Evolutionary conservation across 2,797 vertebrate genomes (phyloP).

Genomic region (Alfaro cultratus): DNA sequence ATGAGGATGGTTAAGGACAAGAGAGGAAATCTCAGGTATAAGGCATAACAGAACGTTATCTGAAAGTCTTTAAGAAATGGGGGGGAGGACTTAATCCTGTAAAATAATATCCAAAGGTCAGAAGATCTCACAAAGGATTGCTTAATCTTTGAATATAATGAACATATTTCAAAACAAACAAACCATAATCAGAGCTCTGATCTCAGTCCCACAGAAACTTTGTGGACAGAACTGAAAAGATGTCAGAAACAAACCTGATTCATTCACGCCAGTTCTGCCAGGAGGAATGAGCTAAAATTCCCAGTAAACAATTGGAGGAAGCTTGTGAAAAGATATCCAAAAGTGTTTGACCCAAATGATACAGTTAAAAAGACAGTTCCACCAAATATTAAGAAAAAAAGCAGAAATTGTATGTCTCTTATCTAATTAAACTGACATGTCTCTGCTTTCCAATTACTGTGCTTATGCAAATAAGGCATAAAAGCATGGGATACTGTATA

Average conservation of each 20-base stretch:
- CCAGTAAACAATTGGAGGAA: background rate
- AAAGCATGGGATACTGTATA: background rate
- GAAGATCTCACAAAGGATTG: background rate
- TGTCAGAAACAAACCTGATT: background rate
- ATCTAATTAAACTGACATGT: background rate
- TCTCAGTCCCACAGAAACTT: background rate
- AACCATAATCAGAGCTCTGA: background rate
- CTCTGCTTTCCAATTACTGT: background rate
- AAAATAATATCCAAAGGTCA: background rate
- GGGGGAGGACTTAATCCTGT: background rate
- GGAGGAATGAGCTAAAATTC: background rate
- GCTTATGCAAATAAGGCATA: background rate
- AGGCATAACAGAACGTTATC: background rate
- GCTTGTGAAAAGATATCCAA: background rate
- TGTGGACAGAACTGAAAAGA: background rate
- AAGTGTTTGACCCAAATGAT: background rate
- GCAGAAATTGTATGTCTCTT: no score
- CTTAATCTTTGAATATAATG: background rate
- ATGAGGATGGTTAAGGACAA: no score
- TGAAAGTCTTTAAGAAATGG: background rate
- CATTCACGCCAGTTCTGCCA: background rate
- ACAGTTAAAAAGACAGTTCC: background rate
- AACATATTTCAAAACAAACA: background rate
- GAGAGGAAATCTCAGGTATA: no score
- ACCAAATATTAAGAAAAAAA: no score